phyloP scores from a whole-genome alignment of 2,797 vertebrate genomes.

The Macroramphosus scolopax region DNA sequence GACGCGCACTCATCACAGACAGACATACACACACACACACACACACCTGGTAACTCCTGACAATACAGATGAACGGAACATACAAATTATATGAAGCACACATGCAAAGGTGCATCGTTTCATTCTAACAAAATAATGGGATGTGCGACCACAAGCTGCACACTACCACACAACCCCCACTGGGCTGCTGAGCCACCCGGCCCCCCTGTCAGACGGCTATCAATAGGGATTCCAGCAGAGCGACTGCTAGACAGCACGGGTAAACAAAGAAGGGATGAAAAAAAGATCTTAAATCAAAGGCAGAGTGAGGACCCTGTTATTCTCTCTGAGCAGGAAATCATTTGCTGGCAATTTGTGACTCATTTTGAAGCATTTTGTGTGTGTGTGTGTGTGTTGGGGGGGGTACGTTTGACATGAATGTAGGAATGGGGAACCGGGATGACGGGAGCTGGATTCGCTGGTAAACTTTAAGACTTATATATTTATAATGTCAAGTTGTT shows the following conservation, averaged over 20 bases:
- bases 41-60: conserved; percentile 24
- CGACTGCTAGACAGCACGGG: conserved; percentile 68
- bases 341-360: conserved; percentile 75
- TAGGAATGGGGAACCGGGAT: conserved; percentile 33
- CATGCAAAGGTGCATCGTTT: not conserved
- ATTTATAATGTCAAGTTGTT: conserved; percentile 69
- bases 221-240: conserved; percentile 82
- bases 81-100: not conserved
- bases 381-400: too few relatives aligned
- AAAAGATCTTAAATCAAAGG: conserved; percentile 70
- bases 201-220: conserved; percentile 77
- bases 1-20: conserved; percentile 8
- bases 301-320: conserved; percentile 70
- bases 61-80: not conserved
- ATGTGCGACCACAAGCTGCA: conserved; percentile 25
- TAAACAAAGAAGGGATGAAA: conserved; percentile 75
- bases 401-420: conserved; percentile 47
- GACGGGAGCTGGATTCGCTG: conserved; percentile 30
- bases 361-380: conserved; percentile 62
- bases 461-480: conserved; percentile 60
- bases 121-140: conserved; percentile 6
- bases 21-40: conserved; percentile 21
- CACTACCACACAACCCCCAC: conserved; percentile 41
- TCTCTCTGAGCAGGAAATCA: conserved; percentile 72
- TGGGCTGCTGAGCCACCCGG: conserved; percentile 57